These are phyloP conservation scores for Paramisgurnus dabryanus DNA, from an alignment of 2,113 vertebrate species.

Conservation along the genomic window DNA sequence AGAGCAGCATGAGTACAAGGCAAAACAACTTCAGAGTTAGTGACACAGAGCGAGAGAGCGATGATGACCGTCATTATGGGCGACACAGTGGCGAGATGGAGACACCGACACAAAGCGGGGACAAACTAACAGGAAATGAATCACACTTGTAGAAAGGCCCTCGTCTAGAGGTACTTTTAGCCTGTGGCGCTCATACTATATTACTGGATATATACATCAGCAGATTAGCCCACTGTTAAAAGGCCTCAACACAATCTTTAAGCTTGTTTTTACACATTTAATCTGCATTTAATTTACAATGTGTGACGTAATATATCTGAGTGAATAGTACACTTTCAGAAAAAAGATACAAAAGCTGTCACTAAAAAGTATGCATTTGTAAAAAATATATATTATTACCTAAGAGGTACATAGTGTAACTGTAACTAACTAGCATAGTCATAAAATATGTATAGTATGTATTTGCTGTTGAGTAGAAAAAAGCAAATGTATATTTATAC, in stretches of 20 bases:
- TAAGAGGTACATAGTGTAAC: too few species aligned
- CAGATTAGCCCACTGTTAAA: neutral
- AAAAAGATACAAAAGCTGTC: too few species aligned
- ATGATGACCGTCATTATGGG: conserved; percentile 17
- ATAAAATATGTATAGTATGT: too few species aligned
- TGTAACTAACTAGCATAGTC: too few species aligned
- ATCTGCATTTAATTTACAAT: neutral
- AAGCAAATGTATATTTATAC: too few species aligned
- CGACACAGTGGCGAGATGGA: conserved; percentile 18
- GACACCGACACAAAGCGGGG: conserved; percentile 33
- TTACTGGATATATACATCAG: neutral
- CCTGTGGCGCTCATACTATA: neutral
- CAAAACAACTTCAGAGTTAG: conserved; percentile 49
- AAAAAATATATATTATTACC: too few species aligned
- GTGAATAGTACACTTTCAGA: too few species aligned
- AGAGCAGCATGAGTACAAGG: conserved; percentile 35
- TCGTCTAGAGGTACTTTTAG: conserved; percentile 5
- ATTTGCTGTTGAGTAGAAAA: too few species aligned
- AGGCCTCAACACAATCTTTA: neutral
- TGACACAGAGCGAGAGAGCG: conserved; percentile 20
- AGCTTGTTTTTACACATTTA: neutral
- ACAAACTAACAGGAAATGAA: conserved; percentile 30
- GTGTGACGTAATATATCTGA: neutral
- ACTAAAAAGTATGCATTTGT: too few species aligned
- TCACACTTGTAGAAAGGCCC: conserved; percentile 5